Base-by-base conservation (phyloP, 2,113 vertebrate genomes). In the Pygoscelis adeliae region DNA sequence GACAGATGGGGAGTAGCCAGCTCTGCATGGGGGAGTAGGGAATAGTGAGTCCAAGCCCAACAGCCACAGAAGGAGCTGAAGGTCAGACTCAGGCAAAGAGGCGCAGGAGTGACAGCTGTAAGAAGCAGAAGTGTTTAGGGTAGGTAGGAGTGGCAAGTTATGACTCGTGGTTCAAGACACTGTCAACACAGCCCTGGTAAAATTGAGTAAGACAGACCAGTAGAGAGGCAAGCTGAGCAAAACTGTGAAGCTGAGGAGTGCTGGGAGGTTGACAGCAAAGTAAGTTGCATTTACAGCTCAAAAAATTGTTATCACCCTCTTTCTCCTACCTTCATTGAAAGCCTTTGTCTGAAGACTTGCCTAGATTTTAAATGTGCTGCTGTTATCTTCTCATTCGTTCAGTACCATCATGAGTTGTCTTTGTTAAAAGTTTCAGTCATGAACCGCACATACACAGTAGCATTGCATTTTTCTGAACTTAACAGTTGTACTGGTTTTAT, bases 401-500 rank as follows among this genome's bases (percentile, higher is more conserved):
- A 22, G 25, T 27, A 26, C 53, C 18, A 21, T 26, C 21, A 17
- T 12, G 13, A 61, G 4, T n/a, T 78, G 4, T 34, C 42, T 80
- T 83, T n/a, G 9, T 93, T 44, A 78, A 70, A 4, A 18, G 34
- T 29, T 91, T 89, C 46, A 42, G 30, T 83, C 25, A 46, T 49
- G 21, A 87, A 73, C 9, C 29, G 5, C 29, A 36, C 2, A 0
- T 32, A 66, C n/a, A 50, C 3, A 23, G 2, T 7, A 65, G 4
- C 16, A 50, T 4, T 3, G 0, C 30, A 52, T 53, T 93, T 83
- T 93, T 58, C n/a, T 46, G 34, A 89, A 63, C 22, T 49, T 65
- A 70, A 59, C 19, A 49, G 23, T 21, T 72, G 10, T 46, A 59
- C 4, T 49, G 10, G 14, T 53, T 83, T 52, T 61, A 36, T 23